Conservation (phyloP, 2,797 vertebrate genomes). For the Apodemus agrarius region DNA sequence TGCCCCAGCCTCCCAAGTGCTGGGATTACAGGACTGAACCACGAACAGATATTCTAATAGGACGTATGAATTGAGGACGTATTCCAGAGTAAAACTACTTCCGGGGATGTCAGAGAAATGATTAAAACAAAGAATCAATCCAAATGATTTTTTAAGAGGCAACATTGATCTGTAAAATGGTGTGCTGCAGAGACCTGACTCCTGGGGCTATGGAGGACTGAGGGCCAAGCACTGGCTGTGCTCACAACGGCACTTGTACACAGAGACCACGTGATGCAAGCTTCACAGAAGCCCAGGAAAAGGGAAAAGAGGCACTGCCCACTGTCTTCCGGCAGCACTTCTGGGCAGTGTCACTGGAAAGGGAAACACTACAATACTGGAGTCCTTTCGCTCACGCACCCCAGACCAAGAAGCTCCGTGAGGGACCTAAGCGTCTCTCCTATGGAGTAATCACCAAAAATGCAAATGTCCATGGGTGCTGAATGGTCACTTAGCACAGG, state of each 20-base stretch:
- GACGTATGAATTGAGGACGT: not conserved
- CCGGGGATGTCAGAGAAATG: not conserved
- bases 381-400: not conserved
- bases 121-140: not conserved
- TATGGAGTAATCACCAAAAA: not conserved
- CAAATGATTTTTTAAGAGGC: not conserved
- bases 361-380: not conserved
- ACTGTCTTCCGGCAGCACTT: no score
- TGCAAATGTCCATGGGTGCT: not conserved
- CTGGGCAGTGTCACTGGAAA: not conserved
- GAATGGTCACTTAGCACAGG: not conserved
- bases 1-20: not conserved
- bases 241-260: rapidly evolving
- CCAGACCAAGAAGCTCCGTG: not conserved
- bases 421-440: not conserved
- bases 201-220: not conserved
- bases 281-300: not conserved
- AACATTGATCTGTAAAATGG: not conserved
- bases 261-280: rapidly evolving
- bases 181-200: not conserved
- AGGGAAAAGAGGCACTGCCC: not conserved
- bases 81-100: not conserved
- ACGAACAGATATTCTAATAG: not conserved
- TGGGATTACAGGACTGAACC: not conserved
- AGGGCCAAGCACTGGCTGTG: not conserved